phyloP scores from a whole-genome alignment of 2,888 invertebrate species.

The Halocaridina rubra region DNA sequence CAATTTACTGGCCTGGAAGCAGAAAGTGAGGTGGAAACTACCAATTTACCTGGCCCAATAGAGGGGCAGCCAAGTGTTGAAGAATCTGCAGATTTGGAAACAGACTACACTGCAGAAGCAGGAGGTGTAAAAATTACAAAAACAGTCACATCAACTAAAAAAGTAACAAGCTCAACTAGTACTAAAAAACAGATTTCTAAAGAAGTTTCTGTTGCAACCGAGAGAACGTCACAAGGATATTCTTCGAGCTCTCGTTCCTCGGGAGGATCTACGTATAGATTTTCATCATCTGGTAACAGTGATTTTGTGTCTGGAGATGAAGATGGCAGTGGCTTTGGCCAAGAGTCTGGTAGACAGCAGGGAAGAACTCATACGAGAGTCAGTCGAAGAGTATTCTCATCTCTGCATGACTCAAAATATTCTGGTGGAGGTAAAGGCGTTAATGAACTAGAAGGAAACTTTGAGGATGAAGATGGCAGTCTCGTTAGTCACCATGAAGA shows the following conservation, averaged over 20 bases:
- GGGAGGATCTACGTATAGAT: not conserved
- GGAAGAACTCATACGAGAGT: conserved; percentile 52
- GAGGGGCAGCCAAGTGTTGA: not conserved
- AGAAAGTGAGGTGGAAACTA: conserved; percentile 10
- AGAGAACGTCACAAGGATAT: not conserved
- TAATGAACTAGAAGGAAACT: not conserved
- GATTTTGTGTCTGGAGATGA: conserved; percentile 13
- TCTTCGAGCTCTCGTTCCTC: not conserved
- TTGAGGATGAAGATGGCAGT: conserved; percentile 31
- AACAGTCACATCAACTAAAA: conserved; percentile 22
- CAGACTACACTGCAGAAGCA: not conserved
- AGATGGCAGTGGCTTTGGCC: conserved; percentile 24
- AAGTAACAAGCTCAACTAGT: conserved; percentile 9
- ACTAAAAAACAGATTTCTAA: conserved; percentile 25
- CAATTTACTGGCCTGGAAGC: not conserved
- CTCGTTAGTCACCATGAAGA: conserved; percentile 28
- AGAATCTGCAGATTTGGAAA: not conserved
- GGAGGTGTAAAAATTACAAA: conserved; percentile 25
- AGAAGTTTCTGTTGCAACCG: not conserved
- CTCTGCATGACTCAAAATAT: conserved; percentile 18
- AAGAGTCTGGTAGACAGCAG: conserved; percentile 12
- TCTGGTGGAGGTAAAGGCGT: not conserved
- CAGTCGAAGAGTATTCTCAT: conserved; percentile 56
- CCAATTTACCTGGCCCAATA: conserved; percentile 1
- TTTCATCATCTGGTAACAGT: conserved; percentile 4